Conservation (phyloP, 2,797 vertebrate genomes). For the Eleutherodactylus coqui region DNA sequence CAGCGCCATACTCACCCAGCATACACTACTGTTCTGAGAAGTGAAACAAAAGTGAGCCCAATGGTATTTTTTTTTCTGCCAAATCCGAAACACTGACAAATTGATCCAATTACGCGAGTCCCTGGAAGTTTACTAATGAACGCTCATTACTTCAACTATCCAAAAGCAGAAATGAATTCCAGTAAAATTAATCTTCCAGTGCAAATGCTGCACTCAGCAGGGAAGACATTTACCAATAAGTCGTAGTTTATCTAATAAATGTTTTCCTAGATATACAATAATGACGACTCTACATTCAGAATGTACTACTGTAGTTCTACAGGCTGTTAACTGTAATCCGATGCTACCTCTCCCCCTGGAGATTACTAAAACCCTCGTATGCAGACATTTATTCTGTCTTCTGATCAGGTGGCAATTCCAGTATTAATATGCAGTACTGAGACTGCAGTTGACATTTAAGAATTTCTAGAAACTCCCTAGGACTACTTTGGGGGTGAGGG, state of each 20-base stretch:
- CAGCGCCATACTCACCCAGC: not conserved
- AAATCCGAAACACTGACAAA: slow-evolving; percentile 28
- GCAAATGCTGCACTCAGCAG: not conserved
- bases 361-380: not conserved
- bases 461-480: not conserved
- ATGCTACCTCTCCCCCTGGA: not conserved
- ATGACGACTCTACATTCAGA: not conserved
- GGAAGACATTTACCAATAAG: not conserved
- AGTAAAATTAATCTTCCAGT: not conserved
- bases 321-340: not conserved
- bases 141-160: slow-evolving; percentile 19
- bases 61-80: not conserved
- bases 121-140: slow-evolving; percentile 20
- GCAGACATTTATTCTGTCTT: not conserved
- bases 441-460: not conserved
- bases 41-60: not conserved
- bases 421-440: not conserved
- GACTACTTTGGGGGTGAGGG: not conserved
- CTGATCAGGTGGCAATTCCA: not conserved
- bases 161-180: slow-evolving; percentile 27
- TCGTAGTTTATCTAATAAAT: not conserved
- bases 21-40: not conserved
- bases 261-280: not conserved
- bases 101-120: slow-evolving; percentile 46
- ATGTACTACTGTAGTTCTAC: not conserved